Evolutionary conservation across 2,888 invertebrate species (phyloP).

Genomic region (Tuta absoluta): DNA sequence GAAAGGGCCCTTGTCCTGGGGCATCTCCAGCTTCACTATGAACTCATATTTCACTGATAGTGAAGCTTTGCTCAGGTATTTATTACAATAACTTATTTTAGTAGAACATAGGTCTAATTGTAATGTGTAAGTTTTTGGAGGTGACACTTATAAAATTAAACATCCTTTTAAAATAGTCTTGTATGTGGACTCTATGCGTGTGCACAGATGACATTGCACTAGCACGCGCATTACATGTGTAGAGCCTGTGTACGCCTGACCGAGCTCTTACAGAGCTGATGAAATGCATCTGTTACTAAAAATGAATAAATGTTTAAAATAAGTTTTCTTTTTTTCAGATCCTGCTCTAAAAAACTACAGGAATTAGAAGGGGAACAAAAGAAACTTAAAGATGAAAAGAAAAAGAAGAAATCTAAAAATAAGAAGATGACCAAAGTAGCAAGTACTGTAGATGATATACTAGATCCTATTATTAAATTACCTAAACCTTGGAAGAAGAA

Average conservation of each 20-base stretch:
- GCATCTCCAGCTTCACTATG: constrained; percentile 81
- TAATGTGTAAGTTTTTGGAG: too few relatives aligned
- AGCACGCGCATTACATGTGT: too few relatives aligned
- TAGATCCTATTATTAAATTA: constrained; percentile 64
- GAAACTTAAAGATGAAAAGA: constrained; percentile 68
- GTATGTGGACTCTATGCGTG: too few relatives aligned
- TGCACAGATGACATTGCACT: too few relatives aligned
- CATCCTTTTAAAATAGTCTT: too few relatives aligned
- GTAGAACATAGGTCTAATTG: too few relatives aligned
- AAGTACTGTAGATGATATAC: constrained; percentile 62
- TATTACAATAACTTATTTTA: neutral
- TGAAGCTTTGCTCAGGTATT: constrained; percentile 81
- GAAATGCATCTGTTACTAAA: too few relatives aligned
- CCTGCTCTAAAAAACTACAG: constrained; percentile 84
- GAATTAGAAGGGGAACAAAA: constrained; percentile 70
- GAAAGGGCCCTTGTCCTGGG: constrained; percentile 85
- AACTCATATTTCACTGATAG: constrained; percentile 79
- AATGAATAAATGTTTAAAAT: too few relatives aligned
- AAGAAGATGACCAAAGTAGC: constrained; percentile 73
- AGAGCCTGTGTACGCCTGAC: too few relatives aligned
- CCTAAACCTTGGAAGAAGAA: constrained; percentile 73
- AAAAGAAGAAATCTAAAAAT: constrained; percentile 72
- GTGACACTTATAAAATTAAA: too few relatives aligned
- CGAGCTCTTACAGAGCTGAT: too few relatives aligned
- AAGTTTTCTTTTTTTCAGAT: constrained; percentile 50